These are phyloP conservation scores for Cnemophilus loriae DNA, from an alignment of 2,113 vertebrate species.

Conservation along the genomic window DNA sequence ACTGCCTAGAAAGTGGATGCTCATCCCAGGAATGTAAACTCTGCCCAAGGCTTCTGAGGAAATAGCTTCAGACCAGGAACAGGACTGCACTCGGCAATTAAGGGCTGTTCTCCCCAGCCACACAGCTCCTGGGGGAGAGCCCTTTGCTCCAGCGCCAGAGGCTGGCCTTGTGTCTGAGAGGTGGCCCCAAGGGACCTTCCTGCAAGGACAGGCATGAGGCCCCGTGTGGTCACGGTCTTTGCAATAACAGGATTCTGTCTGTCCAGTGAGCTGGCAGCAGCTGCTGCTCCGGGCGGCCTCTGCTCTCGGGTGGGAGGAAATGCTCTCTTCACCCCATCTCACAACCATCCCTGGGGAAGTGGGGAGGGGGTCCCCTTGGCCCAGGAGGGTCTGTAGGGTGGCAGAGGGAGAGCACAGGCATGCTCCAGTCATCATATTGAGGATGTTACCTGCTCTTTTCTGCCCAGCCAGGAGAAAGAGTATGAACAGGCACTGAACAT, in stretches of 20 bases:
- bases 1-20: constrained; percentile 59
- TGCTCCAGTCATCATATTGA: background rate
- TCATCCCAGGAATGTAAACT: constrained; percentile 67
- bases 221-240: background rate
- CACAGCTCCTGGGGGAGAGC: constrained; percentile 11
- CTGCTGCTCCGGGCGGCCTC: background rate
- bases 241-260: constrained; percentile 56
- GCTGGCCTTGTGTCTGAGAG: constrained; percentile 50
- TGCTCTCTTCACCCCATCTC: background rate
- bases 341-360: background rate
- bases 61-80: constrained; percentile 40
- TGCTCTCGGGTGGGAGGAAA: background rate
- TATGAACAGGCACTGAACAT: rapidly evolving
- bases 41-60: constrained; percentile 52
- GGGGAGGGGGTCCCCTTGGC: background rate
- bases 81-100: constrained; percentile 14
- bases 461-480: background rate
- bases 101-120: constrained; percentile 38
- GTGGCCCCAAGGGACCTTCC: constrained; percentile 56
- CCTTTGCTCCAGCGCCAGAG: constrained; percentile 50
- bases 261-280: background rate
- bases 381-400: rapidly evolving
- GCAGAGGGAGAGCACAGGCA: background rate
- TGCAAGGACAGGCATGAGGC: constrained; percentile 54
- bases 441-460: background rate